Conservation (phyloP, 2,797 vertebrate species). For the Microctenopoma stevenorrisi region DNA sequence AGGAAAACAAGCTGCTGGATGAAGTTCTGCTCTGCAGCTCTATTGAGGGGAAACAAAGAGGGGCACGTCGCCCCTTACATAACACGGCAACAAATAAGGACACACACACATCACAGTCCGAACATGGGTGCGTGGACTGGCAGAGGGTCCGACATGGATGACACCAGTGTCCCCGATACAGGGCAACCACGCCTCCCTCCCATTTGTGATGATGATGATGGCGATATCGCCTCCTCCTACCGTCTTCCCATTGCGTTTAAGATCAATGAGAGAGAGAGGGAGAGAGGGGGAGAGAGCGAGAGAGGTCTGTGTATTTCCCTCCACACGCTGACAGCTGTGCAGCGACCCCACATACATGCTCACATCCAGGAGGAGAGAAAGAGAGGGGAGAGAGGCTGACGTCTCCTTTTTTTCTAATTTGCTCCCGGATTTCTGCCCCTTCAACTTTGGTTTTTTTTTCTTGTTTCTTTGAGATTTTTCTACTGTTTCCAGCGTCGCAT, state of each 20-base stretch:
- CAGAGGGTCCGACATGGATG: conserved; percentile 28
- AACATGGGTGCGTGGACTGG: conserved; percentile 39
- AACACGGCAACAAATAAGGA: conserved; percentile 39
- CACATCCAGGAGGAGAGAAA: conserved; percentile 37
- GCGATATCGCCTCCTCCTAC: conserved; percentile 49
- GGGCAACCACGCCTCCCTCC: not conserved
- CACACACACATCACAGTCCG: not conserved
- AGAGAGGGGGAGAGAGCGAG: conserved; percentile 30
- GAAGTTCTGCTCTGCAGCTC: conserved; percentile 24
- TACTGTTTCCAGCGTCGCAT: conserved; percentile 48
- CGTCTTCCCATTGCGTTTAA: conserved; percentile 53
- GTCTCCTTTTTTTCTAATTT: conserved; percentile 20
- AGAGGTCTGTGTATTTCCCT: conserved; percentile 65
- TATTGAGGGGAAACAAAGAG: conserved; percentile 19
- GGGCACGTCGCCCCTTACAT: conserved; percentile 49
- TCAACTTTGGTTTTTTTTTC: conserved; percentile 45
- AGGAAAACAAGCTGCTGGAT: conserved; percentile 9
- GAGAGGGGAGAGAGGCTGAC: conserved; percentile 12
- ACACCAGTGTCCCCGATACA: conserved; percentile 20
- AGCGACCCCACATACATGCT: conserved; percentile 61
- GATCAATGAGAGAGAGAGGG: conserved; percentile 73
- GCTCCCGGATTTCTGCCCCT: conserved; percentile 60
- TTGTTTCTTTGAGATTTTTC: not conserved
- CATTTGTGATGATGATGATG: conserved; percentile 35
- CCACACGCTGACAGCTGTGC: conserved; percentile 66